Percentiles rank a stretch among this genome's conserved stretches.
Conservation (phyloP, 2,797 vertebrate species). For the Channa striata region DNA sequence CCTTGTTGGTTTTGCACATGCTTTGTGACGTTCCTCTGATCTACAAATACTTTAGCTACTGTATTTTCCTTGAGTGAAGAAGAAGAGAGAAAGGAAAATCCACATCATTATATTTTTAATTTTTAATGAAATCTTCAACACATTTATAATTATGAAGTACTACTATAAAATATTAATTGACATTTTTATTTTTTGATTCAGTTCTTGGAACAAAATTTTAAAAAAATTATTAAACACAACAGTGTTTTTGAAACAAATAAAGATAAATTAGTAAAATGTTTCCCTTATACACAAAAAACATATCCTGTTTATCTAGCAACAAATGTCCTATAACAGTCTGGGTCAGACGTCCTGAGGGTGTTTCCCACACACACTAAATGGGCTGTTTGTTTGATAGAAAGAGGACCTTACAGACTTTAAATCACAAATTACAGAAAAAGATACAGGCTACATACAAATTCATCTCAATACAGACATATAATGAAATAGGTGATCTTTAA, state of each 20-base stretch:
- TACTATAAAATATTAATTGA: constrained; percentile 12
- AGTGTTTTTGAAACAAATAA: neutral
- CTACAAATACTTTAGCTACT: too few species aligned
- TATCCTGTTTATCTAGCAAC: constrained; percentile 40
- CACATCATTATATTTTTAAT: neutral
- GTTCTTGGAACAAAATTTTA: neutral
- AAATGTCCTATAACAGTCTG: constrained; percentile 34
- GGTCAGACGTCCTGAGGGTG: constrained; percentile 4
- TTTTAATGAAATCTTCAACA: constrained; percentile 64
- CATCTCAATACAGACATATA: neutral
- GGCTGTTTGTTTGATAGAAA: constrained; percentile 34
- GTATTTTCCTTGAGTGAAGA: neutral
- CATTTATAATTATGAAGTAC: constrained; percentile 15
- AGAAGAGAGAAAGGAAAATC: neutral
- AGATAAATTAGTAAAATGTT: neutral
- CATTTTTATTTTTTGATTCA: neutral
- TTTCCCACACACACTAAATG: neutral
- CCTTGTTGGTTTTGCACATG: constrained; percentile 19
- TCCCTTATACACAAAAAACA: constrained; percentile 10
- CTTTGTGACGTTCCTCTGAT: neutral
- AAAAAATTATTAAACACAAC: neutral
- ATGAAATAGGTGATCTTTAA: neutral
- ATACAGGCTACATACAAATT: neutral
- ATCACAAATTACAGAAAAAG: constrained; percentile 4
- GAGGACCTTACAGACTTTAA: neutral